Evolutionary conservation across 1,140 invertebrate species (phyloP), one percentile per base, ranked within the genome.

Genomic region (Brevipalpus yothersi): DNA sequence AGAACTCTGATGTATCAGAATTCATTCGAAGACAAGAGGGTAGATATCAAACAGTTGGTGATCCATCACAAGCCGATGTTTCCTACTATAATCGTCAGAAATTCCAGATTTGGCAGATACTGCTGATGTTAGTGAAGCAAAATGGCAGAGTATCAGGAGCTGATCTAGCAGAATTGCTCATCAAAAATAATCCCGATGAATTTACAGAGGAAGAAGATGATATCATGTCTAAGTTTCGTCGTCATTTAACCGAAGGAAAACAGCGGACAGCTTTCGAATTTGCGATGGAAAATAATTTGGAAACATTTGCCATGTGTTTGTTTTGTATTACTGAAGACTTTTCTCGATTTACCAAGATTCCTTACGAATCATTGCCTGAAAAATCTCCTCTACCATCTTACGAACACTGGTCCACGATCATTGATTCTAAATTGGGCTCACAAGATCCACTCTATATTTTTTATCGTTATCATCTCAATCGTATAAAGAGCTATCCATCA

Each of bases 81-180:
- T 58, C 23, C 10, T 39, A 21, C 23, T 43, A 54, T 40, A 57
- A 60, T 56, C 53, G 49, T 23, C 49, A 62, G 51, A 41, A 56
- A 39, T 57, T 49, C 15, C 58, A 62, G 40, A 62, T 62, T 57
- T 56, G 61, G 21, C 43, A 60, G 53, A 15, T 62, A 31, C 42
- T 62, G 15, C 21, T n/a, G 17, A 60, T 62, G 58, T 54, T 62
- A 19, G 53, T 55, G 4, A 41, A 23, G 39, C 58, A 61, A 53
- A 62, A 62, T 53, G 61, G 61, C 9, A 19, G 12, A 10, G 13
- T 62, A 4, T 60, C 62, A 12, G 55, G 62, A 53, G 19, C 61
- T 8, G 59, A 60, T 41, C 19, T 60, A n/a, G 61, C 62, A 13
- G 62, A 58, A 15, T 41, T 58, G 15, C 40, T 58, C 11, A 21